Base-by-base conservation (phyloP, 2,888 invertebrate genomes). In the Cetonia aurata region DNA sequence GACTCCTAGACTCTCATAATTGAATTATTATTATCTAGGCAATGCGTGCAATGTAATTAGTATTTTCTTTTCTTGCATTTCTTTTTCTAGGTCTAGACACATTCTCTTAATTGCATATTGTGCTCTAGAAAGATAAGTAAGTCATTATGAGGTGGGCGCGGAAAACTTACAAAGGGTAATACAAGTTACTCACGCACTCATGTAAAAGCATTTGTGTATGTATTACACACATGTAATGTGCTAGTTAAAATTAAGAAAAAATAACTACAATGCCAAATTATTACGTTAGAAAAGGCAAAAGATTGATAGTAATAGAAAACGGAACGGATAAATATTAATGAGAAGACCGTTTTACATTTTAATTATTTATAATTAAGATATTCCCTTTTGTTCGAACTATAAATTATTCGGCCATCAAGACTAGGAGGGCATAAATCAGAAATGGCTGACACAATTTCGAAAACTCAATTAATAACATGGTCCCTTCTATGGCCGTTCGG, bases 371-470 rank as follows among this genome's bases (percentile, higher is more conserved):
- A 77, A 77, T 77, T 76, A 77, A 74, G 77, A 74, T 77, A 75
- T 77, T 74, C 76, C 73, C 74, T 69, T 69, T 66, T 69, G 50
- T 74, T 73, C 65, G 72, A 75, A 77, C 75, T 72, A 78, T 77
- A 78, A 77, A 77, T 77, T 76, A 73, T 70, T 69, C 72, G 73
- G 74, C 76, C 76, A 77, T 77, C 76, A 76, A 76, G 72, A 53
- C 53, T 69, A 71, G 74, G 68, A 69, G 73, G 67, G 72, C 66
- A 74, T 79, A 79, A 79, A 79, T 79, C 79, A 79, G 74, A 75
- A 78, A 76, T 77, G 78, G 77, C 79, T 78, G 79, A 73, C 79
- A 78, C 75, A 75, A 77, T 77, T 77, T 76, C 71, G 73, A 75
- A 75, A 77, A 77, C 76, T 77, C 77, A 77, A 77, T 77, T 77